Percentiles rank a stretch among this genome's conserved stretches.
Evolutionary conservation across 1,140 invertebrate species (phyloP).

Genomic region (Zaprionus ghesquierei): DNA sequence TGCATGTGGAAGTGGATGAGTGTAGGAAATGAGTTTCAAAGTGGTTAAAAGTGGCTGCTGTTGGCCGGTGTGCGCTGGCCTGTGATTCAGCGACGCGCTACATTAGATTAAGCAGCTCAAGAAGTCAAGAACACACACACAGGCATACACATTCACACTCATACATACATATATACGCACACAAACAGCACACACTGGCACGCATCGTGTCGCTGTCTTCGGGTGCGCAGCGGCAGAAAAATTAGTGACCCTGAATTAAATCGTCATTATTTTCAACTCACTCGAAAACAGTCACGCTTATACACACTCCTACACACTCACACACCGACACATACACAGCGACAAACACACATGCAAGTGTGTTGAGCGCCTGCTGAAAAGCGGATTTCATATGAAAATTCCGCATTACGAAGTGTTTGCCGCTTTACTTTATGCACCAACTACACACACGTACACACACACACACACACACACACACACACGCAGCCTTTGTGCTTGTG

Average conservation of each 20-base stretch:
- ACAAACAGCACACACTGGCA: neutral
- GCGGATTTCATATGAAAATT: slow-evolving; percentile 80
- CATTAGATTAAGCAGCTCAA: slow-evolving; percentile 75
- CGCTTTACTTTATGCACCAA: slow-evolving; percentile 66
- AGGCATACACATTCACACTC: neutral
- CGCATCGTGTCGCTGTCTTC: slow-evolving; percentile 58
- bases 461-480: slow-evolving; percentile 1
- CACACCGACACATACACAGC: slow-evolving; percentile 43
- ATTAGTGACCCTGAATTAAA: slow-evolving; percentile 82
- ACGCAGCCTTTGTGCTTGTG: slow-evolving; percentile 39
- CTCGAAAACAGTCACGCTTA: slow-evolving; percentile 67
- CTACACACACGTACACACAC: neutral
- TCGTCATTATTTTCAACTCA: slow-evolving; percentile 79
- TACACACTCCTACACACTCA: slow-evolving; percentile 28
- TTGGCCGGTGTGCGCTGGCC: slow-evolving; percentile 49
- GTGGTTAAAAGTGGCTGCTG: slow-evolving; percentile 71
- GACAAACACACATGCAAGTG: slow-evolving; percentile 23
- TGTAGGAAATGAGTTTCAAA: slow-evolving; percentile 77
- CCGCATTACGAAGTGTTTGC: slow-evolving; percentile 78
- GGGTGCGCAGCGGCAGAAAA: slow-evolving; percentile 76
- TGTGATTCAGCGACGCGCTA: slow-evolving; percentile 53
- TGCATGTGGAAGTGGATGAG: slow-evolving; percentile 68
- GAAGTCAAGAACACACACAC: slow-evolving; percentile 56
- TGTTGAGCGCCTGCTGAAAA: slow-evolving; percentile 65
- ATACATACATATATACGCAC: neutral